A percentile compares a stretch with the other conserved stretches of the same genome.
Evolutionary conservation across 2,797 vertebrate genomes (phyloP).

Genomic region (Tiaroga cobitis): DNA sequence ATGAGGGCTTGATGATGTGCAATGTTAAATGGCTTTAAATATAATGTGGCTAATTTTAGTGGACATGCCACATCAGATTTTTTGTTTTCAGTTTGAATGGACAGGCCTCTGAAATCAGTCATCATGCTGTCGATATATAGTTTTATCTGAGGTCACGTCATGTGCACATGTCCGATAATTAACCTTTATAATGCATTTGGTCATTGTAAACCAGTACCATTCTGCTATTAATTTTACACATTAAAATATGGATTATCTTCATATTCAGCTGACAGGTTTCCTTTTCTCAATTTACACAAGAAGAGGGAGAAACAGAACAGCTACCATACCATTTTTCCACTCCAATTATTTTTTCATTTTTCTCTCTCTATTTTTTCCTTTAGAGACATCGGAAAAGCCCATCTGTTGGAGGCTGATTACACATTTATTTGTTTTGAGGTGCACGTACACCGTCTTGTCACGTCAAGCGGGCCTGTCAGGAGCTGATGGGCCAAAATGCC

Average conservation of each 20-base stretch:
- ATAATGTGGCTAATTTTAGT: neutral
- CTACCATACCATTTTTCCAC: constrained; percentile 1
- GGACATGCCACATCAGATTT: neutral
- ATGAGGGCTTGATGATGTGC: neutral
- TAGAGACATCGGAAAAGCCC: constrained; percentile 38
- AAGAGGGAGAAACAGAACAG: constrained; percentile 1
- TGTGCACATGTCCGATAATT: neutral
- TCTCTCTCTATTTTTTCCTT: constrained; percentile 7
- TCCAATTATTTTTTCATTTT: constrained; percentile 15
- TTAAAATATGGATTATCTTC: constrained; percentile 56
- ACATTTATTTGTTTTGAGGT: constrained; percentile 53
- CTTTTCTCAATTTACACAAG: neutral
- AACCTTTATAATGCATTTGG: neutral
- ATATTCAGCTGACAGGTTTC: constrained; percentile 48
- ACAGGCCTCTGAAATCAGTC: neutral
- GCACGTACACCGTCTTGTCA: constrained; percentile 44
- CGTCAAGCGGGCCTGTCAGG: constrained; percentile 58
- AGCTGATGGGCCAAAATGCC: constrained; percentile 53
- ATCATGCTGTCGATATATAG: neutral
- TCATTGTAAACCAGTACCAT: neutral
- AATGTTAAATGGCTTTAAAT: neutral
- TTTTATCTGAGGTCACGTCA: neutral
- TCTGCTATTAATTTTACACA: neutral
- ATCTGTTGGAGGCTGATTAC: constrained; percentile 53
- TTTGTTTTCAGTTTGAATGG: neutral